phyloP scores from a whole-genome alignment of 2,113 vertebrate genomes.

The Apistogramma diplotaenia region DNA sequence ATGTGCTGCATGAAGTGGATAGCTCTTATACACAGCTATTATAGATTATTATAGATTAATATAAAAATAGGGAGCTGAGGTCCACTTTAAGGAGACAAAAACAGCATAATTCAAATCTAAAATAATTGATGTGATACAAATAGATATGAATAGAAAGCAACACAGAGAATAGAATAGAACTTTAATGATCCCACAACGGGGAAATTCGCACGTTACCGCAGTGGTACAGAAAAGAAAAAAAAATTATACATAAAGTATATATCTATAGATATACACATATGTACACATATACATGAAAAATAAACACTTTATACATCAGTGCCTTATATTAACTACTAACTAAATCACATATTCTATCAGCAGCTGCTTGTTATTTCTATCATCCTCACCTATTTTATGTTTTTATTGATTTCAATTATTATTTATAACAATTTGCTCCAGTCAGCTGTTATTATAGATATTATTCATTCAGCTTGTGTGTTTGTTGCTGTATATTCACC shows the following conservation, averaged over 20 bases:
- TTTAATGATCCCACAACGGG: too few species aligned
- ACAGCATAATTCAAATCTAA: not conserved
- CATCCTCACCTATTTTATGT: not conserved
- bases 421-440: not conserved
- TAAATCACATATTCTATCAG: not conserved
- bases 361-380: not conserved
- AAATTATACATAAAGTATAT: too few species aligned
- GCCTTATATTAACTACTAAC: not conserved
- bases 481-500: not conserved
- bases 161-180: too few species aligned
- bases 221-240: too few species aligned
- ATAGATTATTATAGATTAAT: not conserved
- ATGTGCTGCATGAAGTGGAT: accelerated
- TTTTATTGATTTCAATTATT: not conserved
- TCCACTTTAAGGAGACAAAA: accelerated
- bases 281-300: too few species aligned
- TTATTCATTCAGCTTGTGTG: not conserved
- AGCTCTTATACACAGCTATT: not conserved
- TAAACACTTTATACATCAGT: too few species aligned
- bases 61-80: accelerated
- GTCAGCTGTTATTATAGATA: not conserved
- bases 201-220: too few species aligned
- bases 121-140: not conserved
- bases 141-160: too few species aligned
- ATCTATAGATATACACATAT: too few species aligned